phyloP scores from a whole-genome alignment of 2,888 invertebrate genomes.

The Orthonevra nobilis region DNA sequence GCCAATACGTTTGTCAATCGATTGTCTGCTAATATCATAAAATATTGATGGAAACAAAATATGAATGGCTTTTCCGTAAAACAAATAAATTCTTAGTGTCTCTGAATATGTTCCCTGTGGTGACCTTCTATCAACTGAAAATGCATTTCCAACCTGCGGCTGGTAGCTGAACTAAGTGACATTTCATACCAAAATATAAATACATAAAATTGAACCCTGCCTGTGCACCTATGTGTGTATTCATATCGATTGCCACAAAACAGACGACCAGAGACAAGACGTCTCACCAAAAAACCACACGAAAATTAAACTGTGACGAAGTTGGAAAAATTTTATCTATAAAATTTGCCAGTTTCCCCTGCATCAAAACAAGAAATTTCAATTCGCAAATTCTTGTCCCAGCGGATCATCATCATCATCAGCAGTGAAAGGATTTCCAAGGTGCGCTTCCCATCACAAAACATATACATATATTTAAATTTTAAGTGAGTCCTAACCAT shows the following conservation, averaged over 20 bases:
- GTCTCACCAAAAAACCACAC: constrained; percentile 38
- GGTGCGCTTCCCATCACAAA: constrained; percentile 49
- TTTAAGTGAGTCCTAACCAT: too few relatives aligned
- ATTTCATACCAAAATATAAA: constrained; percentile 32
- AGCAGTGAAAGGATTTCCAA: constrained; percentile 65
- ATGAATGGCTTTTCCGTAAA: too few relatives aligned
- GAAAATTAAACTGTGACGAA: constrained; percentile 44
- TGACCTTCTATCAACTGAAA: too few relatives aligned
- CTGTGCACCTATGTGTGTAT: constrained; percentile 49
- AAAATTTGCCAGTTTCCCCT: constrained; percentile 43
- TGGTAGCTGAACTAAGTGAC: constrained; percentile 40
- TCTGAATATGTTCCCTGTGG: too few relatives aligned
- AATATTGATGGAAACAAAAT: too few relatives aligned
- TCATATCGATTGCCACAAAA: constrained; percentile 65
- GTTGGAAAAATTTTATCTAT: constrained; percentile 57
- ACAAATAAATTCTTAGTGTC: too few relatives aligned
- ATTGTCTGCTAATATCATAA: too few relatives aligned
- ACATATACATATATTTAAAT: constrained; percentile 3
- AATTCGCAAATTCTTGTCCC: constrained; percentile 15
- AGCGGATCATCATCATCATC: constrained; percentile 52
- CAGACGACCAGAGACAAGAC: constrained; percentile 25
- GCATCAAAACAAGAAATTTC: constrained; percentile 11
- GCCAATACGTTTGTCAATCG: too few relatives aligned
- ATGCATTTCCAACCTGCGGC: neutral
- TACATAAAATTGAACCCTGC: constrained; percentile 25